phyloP scores from a whole-genome alignment of 2,797 vertebrate species.

The Loriculus beryllinus region DNA sequence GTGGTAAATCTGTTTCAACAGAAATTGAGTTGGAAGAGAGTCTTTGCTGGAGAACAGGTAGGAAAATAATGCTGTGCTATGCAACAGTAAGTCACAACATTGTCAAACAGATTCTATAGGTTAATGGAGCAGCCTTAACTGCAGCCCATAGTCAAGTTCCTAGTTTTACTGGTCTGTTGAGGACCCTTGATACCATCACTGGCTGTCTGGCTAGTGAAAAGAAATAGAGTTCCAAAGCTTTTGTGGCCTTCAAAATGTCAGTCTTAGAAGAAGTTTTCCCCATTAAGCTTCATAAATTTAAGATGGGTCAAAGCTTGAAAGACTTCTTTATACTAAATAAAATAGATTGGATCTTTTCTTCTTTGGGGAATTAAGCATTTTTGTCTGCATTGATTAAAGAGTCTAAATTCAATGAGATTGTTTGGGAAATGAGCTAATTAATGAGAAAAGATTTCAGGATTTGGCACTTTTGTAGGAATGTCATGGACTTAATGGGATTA shows the following conservation, averaged over 20 bases:
- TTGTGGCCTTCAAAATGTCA: not conserved
- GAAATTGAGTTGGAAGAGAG: not conserved
- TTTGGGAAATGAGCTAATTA: conserved; percentile 21
- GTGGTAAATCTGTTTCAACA: not conserved
- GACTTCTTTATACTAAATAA: not conserved
- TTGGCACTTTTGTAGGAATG: conserved; percentile 6
- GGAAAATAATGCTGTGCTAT: not conserved
- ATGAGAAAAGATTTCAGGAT: not conserved
- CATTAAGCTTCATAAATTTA: not conserved
- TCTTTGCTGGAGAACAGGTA: not conserved
- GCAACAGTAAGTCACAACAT: not conserved
- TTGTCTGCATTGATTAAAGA: not conserved
- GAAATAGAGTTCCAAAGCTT: not conserved
- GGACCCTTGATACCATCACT: not conserved
- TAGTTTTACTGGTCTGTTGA: not conserved
- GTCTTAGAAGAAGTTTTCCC: not conserved
- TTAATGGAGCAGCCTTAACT: not conserved
- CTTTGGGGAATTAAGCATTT: not conserved
- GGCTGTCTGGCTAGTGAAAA: not conserved
- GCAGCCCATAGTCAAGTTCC: not conserved
- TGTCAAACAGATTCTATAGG: not conserved
- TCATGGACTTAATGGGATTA: not conserved
- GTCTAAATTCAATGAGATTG: not conserved
- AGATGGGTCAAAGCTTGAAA: not conserved
- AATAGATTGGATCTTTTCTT: not conserved